Conservation (phyloP, 2,888 invertebrate genomes). For the Trilocha varians region DNA sequence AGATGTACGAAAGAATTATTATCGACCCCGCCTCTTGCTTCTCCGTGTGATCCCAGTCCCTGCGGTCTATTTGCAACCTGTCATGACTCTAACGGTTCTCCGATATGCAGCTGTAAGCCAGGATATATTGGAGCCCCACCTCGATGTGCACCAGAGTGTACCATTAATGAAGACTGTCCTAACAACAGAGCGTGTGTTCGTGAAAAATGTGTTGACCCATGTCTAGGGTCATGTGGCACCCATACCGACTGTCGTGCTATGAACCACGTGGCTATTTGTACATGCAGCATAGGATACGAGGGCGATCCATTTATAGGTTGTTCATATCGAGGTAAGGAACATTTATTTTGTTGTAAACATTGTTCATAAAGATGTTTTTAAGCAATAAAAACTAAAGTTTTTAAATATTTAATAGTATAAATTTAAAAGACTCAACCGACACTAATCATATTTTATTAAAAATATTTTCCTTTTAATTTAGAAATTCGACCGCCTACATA, state of each 20-base stretch:
- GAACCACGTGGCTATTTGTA: constrained; percentile 85
- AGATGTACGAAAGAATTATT: constrained; percentile 54
- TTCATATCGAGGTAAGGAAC: constrained; percentile 35
- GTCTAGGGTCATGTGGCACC: constrained; percentile 79
- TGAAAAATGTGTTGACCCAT: constrained; percentile 83
- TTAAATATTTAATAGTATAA: no score
- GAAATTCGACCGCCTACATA: constrained; percentile 43
- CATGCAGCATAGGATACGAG: constrained; percentile 77
- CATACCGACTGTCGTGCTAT: constrained; percentile 80
- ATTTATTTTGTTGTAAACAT: no score
- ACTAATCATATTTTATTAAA: constrained; percentile 3
- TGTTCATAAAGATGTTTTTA: no score
- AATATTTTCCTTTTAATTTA: constrained; percentile 20
- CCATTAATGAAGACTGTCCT: constrained; percentile 83
- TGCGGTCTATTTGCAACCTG: constrained; percentile 81
- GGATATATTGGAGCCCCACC: constrained; percentile 80
- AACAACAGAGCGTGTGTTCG: constrained; percentile 80
- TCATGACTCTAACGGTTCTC: constrained; percentile 63
- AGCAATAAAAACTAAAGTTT: no score
- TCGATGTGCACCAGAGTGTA: constrained; percentile 83
- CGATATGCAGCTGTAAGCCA: constrained; percentile 76
- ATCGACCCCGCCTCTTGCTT: constrained; percentile 66
- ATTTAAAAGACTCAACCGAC: no score
- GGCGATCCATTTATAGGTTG: constrained; percentile 81
- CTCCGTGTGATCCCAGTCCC: constrained; percentile 77